phyloP scores from a whole-genome alignment of 2,797 vertebrate genomes.

The Cetoscarus ocellatus region DNA sequence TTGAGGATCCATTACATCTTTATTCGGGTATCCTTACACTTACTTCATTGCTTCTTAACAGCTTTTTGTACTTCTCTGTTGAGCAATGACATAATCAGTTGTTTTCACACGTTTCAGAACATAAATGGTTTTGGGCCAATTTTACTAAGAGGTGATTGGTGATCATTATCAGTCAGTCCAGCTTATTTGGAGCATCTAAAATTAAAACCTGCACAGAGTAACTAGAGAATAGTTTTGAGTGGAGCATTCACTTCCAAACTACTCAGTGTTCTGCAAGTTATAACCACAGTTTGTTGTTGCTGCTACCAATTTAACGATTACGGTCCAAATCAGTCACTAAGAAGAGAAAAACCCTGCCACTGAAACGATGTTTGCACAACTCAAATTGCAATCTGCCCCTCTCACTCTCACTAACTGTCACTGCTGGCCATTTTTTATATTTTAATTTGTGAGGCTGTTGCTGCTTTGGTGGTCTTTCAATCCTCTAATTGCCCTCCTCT shows the following conservation, averaged over 20 bases:
- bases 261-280: not conserved
- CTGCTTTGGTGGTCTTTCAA: conserved; percentile 66
- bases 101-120: too few relatives aligned
- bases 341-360: not conserved
- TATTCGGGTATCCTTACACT: too few relatives aligned
- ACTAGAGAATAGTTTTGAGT: conserved; percentile 1
- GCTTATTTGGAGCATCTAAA: not conserved
- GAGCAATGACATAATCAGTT: too few relatives aligned
- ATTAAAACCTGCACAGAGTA: conserved; percentile 4
- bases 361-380: conserved; percentile 45
- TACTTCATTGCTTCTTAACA: too few relatives aligned
- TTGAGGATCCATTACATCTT: too few relatives aligned
- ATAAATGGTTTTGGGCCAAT: too few relatives aligned
- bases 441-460: conserved; percentile 50
- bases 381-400: conserved; percentile 44
- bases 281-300: not conserved
- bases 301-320: not conserved
- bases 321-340: conserved; percentile 11
- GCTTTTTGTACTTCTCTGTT: too few relatives aligned
- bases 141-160: too few relatives aligned
- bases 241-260: not conserved
- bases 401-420: conserved; percentile 43
- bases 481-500: conserved; percentile 58
- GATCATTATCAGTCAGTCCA: too few relatives aligned
- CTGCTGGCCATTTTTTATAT: conserved; percentile 16